Base-by-base conservation (phyloP, 1,140 invertebrate species). In the Bicyclus anynana region DNA sequence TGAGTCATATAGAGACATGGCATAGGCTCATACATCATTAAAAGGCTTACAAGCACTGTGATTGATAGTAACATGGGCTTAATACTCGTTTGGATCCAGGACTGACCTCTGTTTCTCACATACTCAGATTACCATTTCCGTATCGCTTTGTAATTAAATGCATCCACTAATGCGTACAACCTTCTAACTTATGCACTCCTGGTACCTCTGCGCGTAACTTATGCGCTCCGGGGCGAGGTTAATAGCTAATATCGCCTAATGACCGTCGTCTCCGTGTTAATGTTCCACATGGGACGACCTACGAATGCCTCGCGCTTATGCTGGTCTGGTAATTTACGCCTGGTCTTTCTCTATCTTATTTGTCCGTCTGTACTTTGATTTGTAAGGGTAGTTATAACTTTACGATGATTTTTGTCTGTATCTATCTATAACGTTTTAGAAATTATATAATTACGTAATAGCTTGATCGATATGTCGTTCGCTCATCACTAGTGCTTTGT, bases 171-270 rank as follows among this genome's bases (percentile, higher is more conserved):
- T 16, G 40, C 50, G 13, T 40, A 27, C 38, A 37, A 44, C 47
- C 58, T 54, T 56, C 48, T 56, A 59, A 65, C 48, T 59, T 65
- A 65, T 65, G 57, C 49, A 57, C 42, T 42, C 53, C 46, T 48
- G 44, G 53, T 56, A 56, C 53, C 53, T 56, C 42, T 55, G 44
- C 42, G 42, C 42, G 53, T 65, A 61, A 65, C 53, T 65, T 61
- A 65, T 61, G 62, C 62, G 62, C 42, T 38, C 56, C 77, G 73
- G 80, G 74, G 72, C 65, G 69, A 68, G 77, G 82, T 75, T 87
- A 84, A 84, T 87, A 84, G 81, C 81, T 85, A 85, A 85, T 85
- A 85, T 81, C 76, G 74, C 70, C 79, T 87, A 84, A 84, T 84
- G 84, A 84, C 80, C 77, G 74, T 79, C 81, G 77, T 81, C 76